Evolutionary conservation across 2,113 vertebrate species (phyloP).

Genomic region (Sebastes schlegelii): DNA sequence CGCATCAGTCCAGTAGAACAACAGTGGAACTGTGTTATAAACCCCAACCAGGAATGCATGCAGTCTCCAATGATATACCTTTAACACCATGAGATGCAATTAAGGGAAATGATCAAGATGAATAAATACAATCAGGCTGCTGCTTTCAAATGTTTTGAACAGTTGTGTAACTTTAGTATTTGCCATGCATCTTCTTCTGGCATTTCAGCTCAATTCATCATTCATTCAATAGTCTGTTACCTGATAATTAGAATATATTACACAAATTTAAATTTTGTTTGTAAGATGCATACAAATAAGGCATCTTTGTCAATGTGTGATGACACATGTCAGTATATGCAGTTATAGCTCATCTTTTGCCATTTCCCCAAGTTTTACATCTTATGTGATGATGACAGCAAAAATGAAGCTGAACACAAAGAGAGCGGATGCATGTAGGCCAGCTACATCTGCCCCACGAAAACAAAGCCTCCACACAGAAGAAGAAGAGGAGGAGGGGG

Average conservation of each 20-base stretch:
- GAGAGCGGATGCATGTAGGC: slow-evolving; percentile 74
- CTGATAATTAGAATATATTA: slow-evolving; percentile 6
- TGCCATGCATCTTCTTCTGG: not conserved
- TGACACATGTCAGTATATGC: not conserved
- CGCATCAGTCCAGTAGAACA: not conserved
- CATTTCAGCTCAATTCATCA: not conserved
- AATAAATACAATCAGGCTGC: not conserved
- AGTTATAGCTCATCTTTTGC: not conserved
- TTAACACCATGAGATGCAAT: not conserved
- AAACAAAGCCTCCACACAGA: slow-evolving; percentile 75
- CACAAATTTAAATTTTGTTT: not conserved
- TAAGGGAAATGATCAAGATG: not conserved
- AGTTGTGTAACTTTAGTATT: not conserved
- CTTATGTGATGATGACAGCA: slow-evolving; percentile 49
- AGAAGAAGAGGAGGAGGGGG: slow-evolving; percentile 19
- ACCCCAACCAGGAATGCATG: not conserved
- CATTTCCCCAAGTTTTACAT: slow-evolving; percentile 32
- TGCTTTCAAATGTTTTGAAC: not conserved
- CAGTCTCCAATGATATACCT: not conserved
- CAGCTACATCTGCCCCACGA: slow-evolving; percentile 75
- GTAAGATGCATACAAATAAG: not conserved
- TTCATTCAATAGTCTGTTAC: not conserved
- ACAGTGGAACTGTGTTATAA: slow-evolving; percentile 18
- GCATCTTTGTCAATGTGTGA: not conserved
- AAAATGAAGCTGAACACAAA: slow-evolving; percentile 73